Conservation (phyloP, 1,140 invertebrate genomes). For the Pogonognathellus flavescens region DNA sequence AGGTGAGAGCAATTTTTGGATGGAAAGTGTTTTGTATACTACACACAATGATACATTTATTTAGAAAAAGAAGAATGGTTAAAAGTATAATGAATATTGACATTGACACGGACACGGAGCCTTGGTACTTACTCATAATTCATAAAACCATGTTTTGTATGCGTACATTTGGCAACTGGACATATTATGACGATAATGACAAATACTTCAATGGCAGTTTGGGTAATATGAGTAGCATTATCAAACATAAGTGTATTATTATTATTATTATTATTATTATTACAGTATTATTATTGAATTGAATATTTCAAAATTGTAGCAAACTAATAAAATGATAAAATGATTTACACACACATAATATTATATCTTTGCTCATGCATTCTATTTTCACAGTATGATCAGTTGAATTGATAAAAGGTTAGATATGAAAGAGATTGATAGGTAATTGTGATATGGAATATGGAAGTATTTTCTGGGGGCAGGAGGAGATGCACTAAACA, state of each 20-base stretch:
- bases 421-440: conserved; percentile 47
- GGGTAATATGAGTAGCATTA: not conserved
- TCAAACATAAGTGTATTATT: not conserved
- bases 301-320: not conserved
- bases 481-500: not conserved
- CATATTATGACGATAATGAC: conserved; percentile 16
- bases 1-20: no score
- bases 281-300: conserved; percentile 9
- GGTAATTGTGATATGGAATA: conserved; percentile 47
- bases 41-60: conserved; percentile 16
- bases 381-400: not conserved
- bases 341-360: not conserved
- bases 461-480: not conserved
- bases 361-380: no score
- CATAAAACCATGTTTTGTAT: not conserved
- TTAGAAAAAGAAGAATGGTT: not conserved
- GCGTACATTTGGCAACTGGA: conserved; percentile 21
- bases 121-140: not conserved
- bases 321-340: conserved; percentile 37
- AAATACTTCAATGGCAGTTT: conserved; percentile 41
- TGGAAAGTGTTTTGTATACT: not conserved
- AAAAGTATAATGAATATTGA: conserved; percentile 2
- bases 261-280: not conserved
- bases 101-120: no score
- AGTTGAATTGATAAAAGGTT: not conserved